Conservation (phyloP, 2,888 invertebrate genomes). For the Petrolisthes cinctipes region DNA sequence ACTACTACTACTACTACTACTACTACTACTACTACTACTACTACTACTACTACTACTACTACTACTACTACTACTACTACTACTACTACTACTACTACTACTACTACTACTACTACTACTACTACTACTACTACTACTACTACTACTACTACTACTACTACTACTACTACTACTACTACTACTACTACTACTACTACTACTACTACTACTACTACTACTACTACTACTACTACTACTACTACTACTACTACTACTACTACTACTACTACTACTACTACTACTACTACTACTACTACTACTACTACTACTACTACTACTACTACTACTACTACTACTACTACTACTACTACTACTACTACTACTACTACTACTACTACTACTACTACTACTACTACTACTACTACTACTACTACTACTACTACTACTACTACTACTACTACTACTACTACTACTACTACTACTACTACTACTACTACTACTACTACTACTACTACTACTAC, state of each 20-base stretch:
- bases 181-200: constrained; percentile 24
- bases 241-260: constrained; percentile 26
- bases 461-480: constrained; percentile 14
- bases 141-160: constrained; percentile 8
- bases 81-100: constrained; percentile 26
- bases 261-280: constrained; percentile 27
- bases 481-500: constrained; percentile 24
- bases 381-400: neutral
- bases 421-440: constrained; percentile 3
- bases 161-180: constrained; percentile 18
- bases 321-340: constrained; percentile 37
- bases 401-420: constrained; percentile 3
- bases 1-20: constrained; percentile 26
- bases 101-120: constrained; percentile 24
- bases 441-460: neutral
- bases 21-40: constrained; percentile 26
- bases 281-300: constrained; percentile 26
- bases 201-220: constrained; percentile 26
- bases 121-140: constrained; percentile 15
- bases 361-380: neutral
- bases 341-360: neutral
- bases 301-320: constrained; percentile 37
- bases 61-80: constrained; percentile 26
- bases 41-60: constrained; percentile 26
- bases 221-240: constrained; percentile 26